These are phyloP conservation scores for Harpegnathos saltator DNA, from an alignment of 1,140 invertebrate genomes.

Conservation along the genomic window DNA sequence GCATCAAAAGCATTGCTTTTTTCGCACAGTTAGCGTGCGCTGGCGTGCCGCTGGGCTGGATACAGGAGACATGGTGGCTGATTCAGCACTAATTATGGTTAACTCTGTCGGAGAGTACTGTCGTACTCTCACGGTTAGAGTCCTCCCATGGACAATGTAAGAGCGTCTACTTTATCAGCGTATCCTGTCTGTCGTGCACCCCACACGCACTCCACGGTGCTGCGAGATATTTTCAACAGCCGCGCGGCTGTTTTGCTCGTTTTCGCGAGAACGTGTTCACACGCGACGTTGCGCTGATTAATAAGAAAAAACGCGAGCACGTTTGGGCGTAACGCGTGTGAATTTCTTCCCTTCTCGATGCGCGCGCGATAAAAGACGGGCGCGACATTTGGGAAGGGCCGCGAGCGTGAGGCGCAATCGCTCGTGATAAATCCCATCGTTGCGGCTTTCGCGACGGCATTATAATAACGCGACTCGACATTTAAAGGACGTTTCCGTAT, in stretches of 20 bases:
- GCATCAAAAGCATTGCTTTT: conserved; percentile 22
- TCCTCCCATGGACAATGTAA: conserved; percentile 39
- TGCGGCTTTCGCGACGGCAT: neutral
- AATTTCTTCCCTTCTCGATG: too few relatives aligned
- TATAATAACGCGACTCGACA: neutral
- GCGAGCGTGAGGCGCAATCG: too few relatives aligned
- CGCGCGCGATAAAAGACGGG: too few relatives aligned
- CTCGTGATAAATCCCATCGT: too few relatives aligned
- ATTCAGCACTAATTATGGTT: conserved; percentile 51
- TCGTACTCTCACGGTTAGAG: conserved; percentile 55
- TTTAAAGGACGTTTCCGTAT: conserved; percentile 13
- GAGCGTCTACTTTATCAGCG: conserved; percentile 50
- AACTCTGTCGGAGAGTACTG: conserved; percentile 53
- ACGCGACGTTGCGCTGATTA: neutral
- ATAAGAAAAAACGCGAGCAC: too few relatives aligned
- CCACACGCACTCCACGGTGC: conserved; percentile 12
- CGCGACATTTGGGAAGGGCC: too few relatives aligned
- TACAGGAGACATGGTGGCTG: conserved; percentile 52
- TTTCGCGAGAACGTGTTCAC: too few relatives aligned
- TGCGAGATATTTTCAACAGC: conserved; percentile 28
- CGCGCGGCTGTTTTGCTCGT: neutral
- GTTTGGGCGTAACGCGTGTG: too few relatives aligned
- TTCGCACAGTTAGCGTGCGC: conserved; percentile 51
- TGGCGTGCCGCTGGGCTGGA: conserved; percentile 26
- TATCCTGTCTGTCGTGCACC: conserved; percentile 45